A percentile compares a stretch with the other conserved stretches of the same genome.
These are phyloP conservation scores for Coleophora flavipennella DNA, from an alignment of 2,888 invertebrate species.

Conservation along the genomic window DNA sequence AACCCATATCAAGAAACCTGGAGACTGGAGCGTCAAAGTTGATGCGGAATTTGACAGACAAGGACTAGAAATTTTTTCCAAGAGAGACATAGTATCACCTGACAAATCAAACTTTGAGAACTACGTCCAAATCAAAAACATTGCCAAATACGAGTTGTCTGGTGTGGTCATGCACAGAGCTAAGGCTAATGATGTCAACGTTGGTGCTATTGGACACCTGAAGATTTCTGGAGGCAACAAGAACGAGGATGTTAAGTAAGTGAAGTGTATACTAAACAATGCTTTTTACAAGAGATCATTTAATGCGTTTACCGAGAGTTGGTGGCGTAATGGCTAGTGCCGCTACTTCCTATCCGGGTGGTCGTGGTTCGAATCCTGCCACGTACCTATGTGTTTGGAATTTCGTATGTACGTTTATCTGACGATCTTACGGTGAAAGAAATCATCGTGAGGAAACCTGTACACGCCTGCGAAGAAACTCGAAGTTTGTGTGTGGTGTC, in stretches of 20 bases:
- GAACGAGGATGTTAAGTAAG: slow-evolving; percentile 73
- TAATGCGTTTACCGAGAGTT: too few species aligned
- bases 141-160: slow-evolving; percentile 75
- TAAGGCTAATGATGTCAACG: slow-evolving; percentile 67
- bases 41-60: slow-evolving; percentile 36
- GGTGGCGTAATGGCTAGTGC: too few species aligned
- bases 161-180: slow-evolving; percentile 71
- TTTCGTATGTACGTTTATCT: too few species aligned
- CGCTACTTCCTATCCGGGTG: too few species aligned
- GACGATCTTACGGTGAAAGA: too few species aligned
- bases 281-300: too few species aligned
- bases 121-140: slow-evolving; percentile 70
- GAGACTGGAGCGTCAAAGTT: slow-evolving; percentile 54
- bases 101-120: slow-evolving; percentile 76
- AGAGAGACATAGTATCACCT: slow-evolving; percentile 67
- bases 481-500: too few species aligned
- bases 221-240: slow-evolving; percentile 65
- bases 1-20: slow-evolving; percentile 49
- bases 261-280: too few species aligned
- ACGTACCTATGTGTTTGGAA: too few species aligned
- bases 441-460: too few species aligned
- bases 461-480: too few species aligned
- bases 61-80: slow-evolving; percentile 62
- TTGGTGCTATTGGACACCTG: slow-evolving; percentile 70
- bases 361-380: too few species aligned